Base-by-base conservation (phyloP, 2,113 vertebrate species). In the Rhabdornis inornatus region DNA sequence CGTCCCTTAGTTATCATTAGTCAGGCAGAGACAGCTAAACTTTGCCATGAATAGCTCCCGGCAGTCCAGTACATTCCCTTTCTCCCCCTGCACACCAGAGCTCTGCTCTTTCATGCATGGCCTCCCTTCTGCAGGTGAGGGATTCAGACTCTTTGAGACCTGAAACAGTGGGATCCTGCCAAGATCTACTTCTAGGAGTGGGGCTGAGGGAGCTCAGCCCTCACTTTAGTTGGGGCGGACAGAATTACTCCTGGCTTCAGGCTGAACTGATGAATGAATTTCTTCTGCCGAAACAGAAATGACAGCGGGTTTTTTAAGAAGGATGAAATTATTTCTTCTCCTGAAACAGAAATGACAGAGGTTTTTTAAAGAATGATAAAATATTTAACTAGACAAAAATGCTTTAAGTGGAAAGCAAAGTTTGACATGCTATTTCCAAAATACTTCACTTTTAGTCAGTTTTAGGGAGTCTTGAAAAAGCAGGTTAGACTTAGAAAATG, bases 1-100 rank as follows among this genome's bases (percentile, higher is more conserved):
- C 12, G 7, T 94, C 82, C 94, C 75, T 87, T 94, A 88, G 87
- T 96, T 95, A 37, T 75, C 89, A 90, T 95, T 95, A 97, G 92
- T 95, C 95, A 96, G 85, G 87, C 75, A 93, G 83, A 91, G 90
- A 82, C 91, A 83, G 89, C 90, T 64, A 94, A 96, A 96, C 82
- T 95, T 96, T 87, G 80, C 8, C 1, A 90, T 30, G 71, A 90
- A 91, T 72, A 40, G 87, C 79, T 94, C 83, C 83, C 3, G 1
- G 76, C 76, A 88, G 80, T 3, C 44, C 80, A 20, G 30, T 28
- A 55, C 83, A 31, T 90, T 92, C 68, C 61, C 44, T 33, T 37
- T 52, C 60, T 66, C 12, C 25, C 53, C 31, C 28, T 37, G 4
- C 37, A 5, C 3, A 2, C 56, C 50, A 44, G 55, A 55, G 33